Evolutionary conservation across 1,140 invertebrate genomes (phyloP).

Genomic region (Pinna nobilis): DNA sequence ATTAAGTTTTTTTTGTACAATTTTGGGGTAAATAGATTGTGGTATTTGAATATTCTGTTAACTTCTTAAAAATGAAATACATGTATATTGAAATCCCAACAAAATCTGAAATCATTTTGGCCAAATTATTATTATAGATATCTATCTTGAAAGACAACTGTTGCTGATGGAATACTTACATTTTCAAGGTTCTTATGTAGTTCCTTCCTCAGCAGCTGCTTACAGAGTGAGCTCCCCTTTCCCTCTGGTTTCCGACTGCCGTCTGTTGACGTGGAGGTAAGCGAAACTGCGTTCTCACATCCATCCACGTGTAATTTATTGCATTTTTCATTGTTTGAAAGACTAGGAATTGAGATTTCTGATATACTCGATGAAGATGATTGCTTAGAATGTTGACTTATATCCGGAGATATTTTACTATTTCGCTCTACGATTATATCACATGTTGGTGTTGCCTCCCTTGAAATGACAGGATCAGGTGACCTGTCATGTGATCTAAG

Average conservation of each 20-base stretch:
- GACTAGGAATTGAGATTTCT: neutral
- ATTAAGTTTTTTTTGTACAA: too few species aligned
- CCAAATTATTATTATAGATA: too few species aligned
- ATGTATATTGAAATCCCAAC: too few species aligned
- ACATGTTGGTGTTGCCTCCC: neutral
- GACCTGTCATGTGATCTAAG: neutral
- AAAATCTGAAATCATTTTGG: too few species aligned
- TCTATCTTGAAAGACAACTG: neutral
- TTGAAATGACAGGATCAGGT: neutral
- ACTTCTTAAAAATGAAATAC: too few species aligned
- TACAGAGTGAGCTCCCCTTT: constrained; percentile 45
- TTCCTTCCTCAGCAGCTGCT: constrained; percentile 49
- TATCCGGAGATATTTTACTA: neutral
- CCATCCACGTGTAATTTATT: neutral
- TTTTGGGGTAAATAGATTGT: too few species aligned
- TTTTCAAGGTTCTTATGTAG: constrained; percentile 14
- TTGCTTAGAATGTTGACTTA: neutral
- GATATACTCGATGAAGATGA: too few species aligned
- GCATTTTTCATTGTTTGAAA: neutral
- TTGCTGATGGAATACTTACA: constrained; percentile 35
- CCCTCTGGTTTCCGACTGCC: neutral
- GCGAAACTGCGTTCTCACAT: too few species aligned
- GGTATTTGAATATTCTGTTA: too few species aligned
- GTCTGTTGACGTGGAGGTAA: neutral
- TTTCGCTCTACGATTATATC: neutral